These are phyloP conservation scores for Bombyx mori DNA, from an alignment of 1,140 invertebrate species.

Conservation along the genomic window ASM3026992v2 NC_085116.1:4351501-4352000, in stretches of 20 bases:
- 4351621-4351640: slow-evolving; percentile 24
- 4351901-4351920: background rate
- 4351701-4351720: slow-evolving; percentile 30
- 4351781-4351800: slow-evolving; percentile 2
- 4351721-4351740: slow-evolving; percentile 18
- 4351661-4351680: slow-evolving; percentile 49
- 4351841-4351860: background rate
- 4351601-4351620: slow-evolving; percentile 36
- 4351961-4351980: slow-evolving; percentile 20
- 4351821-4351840: slow-evolving; percentile 5
- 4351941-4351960: slow-evolving; percentile 15
- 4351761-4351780: slow-evolving; percentile 1
- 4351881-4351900: background rate
- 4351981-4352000: slow-evolving; percentile 33
- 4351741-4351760: slow-evolving; percentile 26
- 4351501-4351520: too few relatives aligned
- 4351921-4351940: background rate
- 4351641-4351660: slow-evolving; percentile 28
- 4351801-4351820: background rate
- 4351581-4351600: slow-evolving; percentile 34
- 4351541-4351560: too few relatives aligned
- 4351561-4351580: slow-evolving; percentile 34
- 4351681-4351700: slow-evolving; percentile 19
- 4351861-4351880: background rate
- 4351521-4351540: too few relatives aligned